These are phyloP conservation scores for Cyclura pinguis DNA, from an alignment of 2,797 vertebrate genomes.

Conservation along the genomic window DNA sequence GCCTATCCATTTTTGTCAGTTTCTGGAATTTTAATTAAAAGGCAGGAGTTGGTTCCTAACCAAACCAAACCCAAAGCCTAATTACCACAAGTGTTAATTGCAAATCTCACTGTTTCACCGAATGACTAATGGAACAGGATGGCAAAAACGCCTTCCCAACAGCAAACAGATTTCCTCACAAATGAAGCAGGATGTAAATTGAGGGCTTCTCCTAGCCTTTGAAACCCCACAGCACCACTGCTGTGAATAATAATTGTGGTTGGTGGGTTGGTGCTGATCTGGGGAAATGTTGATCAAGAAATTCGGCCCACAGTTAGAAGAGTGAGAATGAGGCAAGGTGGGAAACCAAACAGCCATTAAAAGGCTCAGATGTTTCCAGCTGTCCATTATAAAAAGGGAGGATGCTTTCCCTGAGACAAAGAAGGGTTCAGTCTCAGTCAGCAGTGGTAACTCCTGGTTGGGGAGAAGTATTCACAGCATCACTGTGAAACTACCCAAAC, in stretches of 20 bases:
- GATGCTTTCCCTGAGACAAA: background rate
- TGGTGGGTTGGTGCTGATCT: conserved; percentile 49
- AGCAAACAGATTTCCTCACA: conserved; percentile 76
- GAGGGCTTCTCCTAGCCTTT: conserved; percentile 71
- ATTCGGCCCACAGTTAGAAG: conserved; percentile 56
- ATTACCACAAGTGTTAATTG: conserved; percentile 79
- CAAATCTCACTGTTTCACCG: conserved; percentile 71
- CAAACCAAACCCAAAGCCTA: conserved; percentile 60
- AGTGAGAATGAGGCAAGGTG: conserved; percentile 46
- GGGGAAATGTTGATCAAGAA: conserved; percentile 63
- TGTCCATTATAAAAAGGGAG: background rate
- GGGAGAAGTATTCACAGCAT: background rate
- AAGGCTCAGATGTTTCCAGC: conserved; percentile 39
- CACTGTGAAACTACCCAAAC: background rate
- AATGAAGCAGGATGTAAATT: conserved; percentile 76
- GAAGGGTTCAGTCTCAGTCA: background rate
- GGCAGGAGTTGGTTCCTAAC: conserved; percentile 67
- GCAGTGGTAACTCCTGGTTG: background rate
- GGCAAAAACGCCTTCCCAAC: conserved; percentile 66
- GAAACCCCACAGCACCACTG: conserved; percentile 66
- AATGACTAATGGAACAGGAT: conserved; percentile 76
- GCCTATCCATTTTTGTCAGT: conserved; percentile 55
- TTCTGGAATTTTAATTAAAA: conserved; percentile 73
- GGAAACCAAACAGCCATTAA: conserved; percentile 43
- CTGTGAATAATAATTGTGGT: conserved; percentile 75